A percentile compares a stretch with the other conserved stretches of the same genome.
Conservation (phyloP, 2,113 vertebrate species). For the Anoplopoma fimbria region DNA sequence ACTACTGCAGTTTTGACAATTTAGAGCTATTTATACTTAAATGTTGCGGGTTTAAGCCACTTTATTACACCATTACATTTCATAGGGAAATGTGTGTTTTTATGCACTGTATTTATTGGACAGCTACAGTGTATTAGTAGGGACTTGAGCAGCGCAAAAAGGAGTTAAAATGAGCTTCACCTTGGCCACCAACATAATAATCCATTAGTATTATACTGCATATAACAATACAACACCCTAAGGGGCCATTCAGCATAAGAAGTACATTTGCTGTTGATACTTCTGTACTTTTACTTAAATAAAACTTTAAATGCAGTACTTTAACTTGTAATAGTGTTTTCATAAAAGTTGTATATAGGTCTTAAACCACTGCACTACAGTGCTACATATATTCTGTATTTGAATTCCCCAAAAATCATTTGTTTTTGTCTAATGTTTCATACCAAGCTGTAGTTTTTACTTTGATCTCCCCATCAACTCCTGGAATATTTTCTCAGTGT, state of each 20-base stretch:
- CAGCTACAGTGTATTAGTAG: background rate
- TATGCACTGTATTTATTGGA: background rate
- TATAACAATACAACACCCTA: background rate
- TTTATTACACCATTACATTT: background rate
- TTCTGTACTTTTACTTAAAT: background rate
- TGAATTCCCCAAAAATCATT: constrained; percentile 39
- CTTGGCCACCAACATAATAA: background rate
- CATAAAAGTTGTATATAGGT: background rate
- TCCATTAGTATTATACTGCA: background rate
- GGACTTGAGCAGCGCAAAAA: background rate
- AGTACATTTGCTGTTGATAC: background rate
- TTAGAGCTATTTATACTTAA: background rate
- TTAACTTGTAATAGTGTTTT: background rate
- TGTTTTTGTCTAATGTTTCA: constrained; percentile 49
- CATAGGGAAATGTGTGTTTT: background rate
- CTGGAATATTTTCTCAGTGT: constrained; percentile 61
- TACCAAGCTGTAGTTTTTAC: constrained; percentile 42
- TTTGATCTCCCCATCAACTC: constrained; percentile 72
- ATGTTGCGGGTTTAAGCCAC: background rate
- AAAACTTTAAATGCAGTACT: background rate
- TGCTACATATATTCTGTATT: constrained; percentile 4
- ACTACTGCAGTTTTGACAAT: background rate
- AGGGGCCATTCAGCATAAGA: background rate
- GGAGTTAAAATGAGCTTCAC: background rate
- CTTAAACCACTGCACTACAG: background rate